These are phyloP conservation scores for Pitta sordida DNA, from an alignment of 2,113 vertebrate genomes.

Conservation along the genomic window DNA sequence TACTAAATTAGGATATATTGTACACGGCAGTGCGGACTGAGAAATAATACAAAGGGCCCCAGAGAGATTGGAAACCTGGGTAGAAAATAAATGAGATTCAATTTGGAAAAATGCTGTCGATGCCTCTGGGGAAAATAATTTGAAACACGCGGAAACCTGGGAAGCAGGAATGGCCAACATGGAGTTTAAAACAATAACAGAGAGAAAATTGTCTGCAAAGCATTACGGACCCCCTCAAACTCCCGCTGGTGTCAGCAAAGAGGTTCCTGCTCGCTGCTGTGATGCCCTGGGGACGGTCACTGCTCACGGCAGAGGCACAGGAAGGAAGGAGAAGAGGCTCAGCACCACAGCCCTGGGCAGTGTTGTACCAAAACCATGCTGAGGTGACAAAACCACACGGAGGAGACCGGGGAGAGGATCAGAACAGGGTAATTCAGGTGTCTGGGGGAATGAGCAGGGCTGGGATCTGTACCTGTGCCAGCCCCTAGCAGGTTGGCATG, in stretches of 20 bases:
- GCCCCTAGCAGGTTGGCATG: background rate
- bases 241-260: background rate
- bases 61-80: conserved; percentile 64
- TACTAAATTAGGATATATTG: conserved; percentile 64
- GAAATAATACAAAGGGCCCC: conserved; percentile 62
- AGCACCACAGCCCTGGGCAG: background rate
- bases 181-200: conserved; percentile 59
- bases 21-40: conserved; percentile 29
- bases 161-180: conserved; percentile 48
- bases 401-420: background rate
- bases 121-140: conserved; percentile 69
- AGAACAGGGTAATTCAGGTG: background rate
- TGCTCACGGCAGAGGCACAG: background rate
- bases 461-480: background rate
- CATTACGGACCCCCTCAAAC: background rate
- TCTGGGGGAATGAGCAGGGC: background rate
- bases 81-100: conserved; percentile 71
- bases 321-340: background rate
- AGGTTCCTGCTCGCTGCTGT: background rate
- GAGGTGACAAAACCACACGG: fast-evolving
- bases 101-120: conserved; percentile 63
- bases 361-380: fast-evolving
- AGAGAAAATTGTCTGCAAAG: conserved; percentile 57
- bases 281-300: background rate
- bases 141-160: conserved; percentile 58